Evolutionary conservation across 2,113 vertebrate species (phyloP), one percentile per base, ranked within the genome.

Genomic region (Dicaeum eximium): DNA sequence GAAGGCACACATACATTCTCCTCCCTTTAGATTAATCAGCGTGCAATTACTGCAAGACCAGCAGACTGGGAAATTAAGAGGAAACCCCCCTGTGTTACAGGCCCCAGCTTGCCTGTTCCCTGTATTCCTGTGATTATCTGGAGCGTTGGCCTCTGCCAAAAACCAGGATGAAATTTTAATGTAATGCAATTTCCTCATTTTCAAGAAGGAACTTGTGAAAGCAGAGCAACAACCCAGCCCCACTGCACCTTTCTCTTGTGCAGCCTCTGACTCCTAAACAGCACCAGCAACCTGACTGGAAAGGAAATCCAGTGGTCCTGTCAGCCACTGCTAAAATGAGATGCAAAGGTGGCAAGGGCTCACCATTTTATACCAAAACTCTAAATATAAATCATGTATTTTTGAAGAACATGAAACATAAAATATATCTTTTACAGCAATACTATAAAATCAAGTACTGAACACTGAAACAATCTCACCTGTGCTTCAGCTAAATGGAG

Each of bases 41-140:
- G 0, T 56, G 85, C 48, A 96, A 96, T 97, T 95, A 81, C 93
- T 86, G 70, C 80, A 75, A 60, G 83, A 48, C 66, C 73, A 80
- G 83, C 71, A 95, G 79, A 88, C 35, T 75, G 64, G 83, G 90
- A 96, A 96, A 95, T 95, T 42, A 94, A 64, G 83, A 96, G 82
- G 92, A 86, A 95, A 85, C 35, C 91, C 80, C 95, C 71, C 60
- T 74, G 71, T 69, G 71, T 88, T 93, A 88, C 95, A 95, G 93
- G 96, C 60, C 80, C 60, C 93, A 92, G 15, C 95, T 58, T 96
- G 94, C 80, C 66, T 87, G 80, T 86, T 91, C 72, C 84, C 38
- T 72, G 21, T 94, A 69, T 88, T 75, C 67, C 88, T 93, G 70
- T 81, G 73, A 72, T 92, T 90, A 91, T 66, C 78, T 77, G 57